phyloP scores from a whole-genome alignment of 2,888 invertebrate species.

The Lasius platythorax region DNA sequence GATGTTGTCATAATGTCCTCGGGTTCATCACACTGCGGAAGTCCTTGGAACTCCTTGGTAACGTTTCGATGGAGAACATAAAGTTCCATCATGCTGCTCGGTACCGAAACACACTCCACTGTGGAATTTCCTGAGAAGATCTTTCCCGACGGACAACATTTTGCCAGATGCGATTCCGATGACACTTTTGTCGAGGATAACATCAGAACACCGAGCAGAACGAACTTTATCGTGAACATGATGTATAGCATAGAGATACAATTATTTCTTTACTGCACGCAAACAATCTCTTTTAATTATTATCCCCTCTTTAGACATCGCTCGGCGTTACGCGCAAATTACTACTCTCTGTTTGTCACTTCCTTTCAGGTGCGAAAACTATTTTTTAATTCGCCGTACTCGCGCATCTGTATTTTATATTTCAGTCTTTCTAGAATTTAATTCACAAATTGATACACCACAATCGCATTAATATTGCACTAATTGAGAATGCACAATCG shows the following conservation, averaged over 20 bases:
- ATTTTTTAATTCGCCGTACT: neutral
- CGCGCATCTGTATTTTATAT: neutral
- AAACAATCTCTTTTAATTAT: neutral
- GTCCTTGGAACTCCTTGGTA: neutral
- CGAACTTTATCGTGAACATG: conserved; percentile 28
- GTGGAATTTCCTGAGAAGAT: conserved; percentile 60
- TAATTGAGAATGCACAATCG: neutral
- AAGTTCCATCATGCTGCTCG: conserved; percentile 36
- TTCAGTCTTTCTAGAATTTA: neutral
- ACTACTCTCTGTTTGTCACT: neutral
- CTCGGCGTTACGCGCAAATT: neutral
- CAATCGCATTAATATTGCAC: too few species aligned
- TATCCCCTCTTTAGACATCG: neutral
- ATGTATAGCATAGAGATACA: neutral
- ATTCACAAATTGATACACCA: neutral
- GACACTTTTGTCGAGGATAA: neutral
- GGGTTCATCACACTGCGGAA: conserved; percentile 63
- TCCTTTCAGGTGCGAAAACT: neutral
- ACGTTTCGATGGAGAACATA: conserved; percentile 16
- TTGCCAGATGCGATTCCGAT: conserved; percentile 28
- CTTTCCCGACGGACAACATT: conserved; percentile 71
- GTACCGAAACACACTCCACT: conserved; percentile 43
- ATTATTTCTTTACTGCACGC: conserved; percentile 3
- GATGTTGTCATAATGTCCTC: conserved; percentile 48
- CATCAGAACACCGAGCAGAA: neutral